Evolutionary conservation across 2,113 vertebrate species (phyloP), one percentile per base, ranked within the genome.

Genomic region (Limanda limanda): DNA sequence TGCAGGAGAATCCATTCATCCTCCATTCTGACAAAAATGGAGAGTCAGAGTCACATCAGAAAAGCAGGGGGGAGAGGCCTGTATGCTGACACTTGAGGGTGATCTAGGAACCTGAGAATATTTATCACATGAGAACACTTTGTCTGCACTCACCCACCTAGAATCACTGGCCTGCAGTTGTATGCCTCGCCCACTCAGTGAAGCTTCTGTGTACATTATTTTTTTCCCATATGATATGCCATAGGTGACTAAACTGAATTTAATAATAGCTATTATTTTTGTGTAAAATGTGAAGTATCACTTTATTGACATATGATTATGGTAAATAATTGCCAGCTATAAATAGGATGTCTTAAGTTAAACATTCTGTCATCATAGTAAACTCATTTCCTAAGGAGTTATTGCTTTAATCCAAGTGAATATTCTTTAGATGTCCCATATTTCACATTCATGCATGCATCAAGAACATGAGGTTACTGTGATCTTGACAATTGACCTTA

Each of bases 1-100:
- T 95, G 89, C 86, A 95, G 0, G 92, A 87, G 58, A 94, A 93
- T 1, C 67, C 23, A 45, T 91, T 94, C 61, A 91, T 94, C 78
- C 84, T 81, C 77, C 95, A 95, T 56, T 95, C 97, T 96, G 65
- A 37, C 8, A 45, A 42, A 70, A 51, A 23, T 14, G 3, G 3
- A 73, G 5, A 58, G 21, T 73, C 3, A 72, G 35, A 59, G 37
- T 40, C 1, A 24, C 7, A n/a, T 63, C 6, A 25, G 27, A 27
- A 23, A 31, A 42, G 12, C 13, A 20, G n/a, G 1, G 2, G 15
- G 21, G 18, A 55, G 35, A 61, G 7, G 21, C 23, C 51, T 35
- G 7, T 18, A 18, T 4, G 18, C 14, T 10, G 10, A 68, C 21
- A 63, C 18, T 9, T 17, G 21, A 47, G 3, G 11, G 11, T 7